These are phyloP conservation scores for Sphenopsis melanotis DNA, from an alignment of 2,797 vertebrate species.

Conservation along the genomic window DNA sequence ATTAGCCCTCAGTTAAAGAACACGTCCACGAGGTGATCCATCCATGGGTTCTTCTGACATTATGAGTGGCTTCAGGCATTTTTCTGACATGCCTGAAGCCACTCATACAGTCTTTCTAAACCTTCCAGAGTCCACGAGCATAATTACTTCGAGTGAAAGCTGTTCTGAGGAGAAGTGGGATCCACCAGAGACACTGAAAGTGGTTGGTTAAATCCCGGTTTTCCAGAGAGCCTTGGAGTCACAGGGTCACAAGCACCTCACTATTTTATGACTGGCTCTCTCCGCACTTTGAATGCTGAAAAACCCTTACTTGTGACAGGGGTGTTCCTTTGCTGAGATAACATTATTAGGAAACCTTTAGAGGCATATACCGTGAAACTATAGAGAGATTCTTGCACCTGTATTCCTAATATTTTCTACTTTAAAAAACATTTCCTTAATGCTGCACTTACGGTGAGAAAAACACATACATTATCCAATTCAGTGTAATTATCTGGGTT, in stretches of 20 bases:
- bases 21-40: neutral
- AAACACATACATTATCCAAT: neutral
- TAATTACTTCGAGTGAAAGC: neutral
- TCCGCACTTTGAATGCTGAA: neutral
- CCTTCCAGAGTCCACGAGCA: neutral
- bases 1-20: neutral
- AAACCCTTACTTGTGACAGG: neutral
- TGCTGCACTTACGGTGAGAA: neutral
- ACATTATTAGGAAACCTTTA: neutral
- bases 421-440: neutral
- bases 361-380: neutral
- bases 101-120: neutral
- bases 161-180: neutral
- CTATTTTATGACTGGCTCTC: neutral
- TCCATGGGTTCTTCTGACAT: neutral
- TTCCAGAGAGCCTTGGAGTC: neutral
- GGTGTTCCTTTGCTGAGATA: neutral
- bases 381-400: neutral
- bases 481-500: neutral
- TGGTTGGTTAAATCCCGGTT: neutral
- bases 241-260: neutral
- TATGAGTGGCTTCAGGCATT: neutral
- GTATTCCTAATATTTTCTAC: neutral
- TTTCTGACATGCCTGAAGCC: neutral
- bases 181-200: neutral